Conservation (phyloP, 2,113 vertebrate genomes). For the Calyptomena viridis region DNA sequence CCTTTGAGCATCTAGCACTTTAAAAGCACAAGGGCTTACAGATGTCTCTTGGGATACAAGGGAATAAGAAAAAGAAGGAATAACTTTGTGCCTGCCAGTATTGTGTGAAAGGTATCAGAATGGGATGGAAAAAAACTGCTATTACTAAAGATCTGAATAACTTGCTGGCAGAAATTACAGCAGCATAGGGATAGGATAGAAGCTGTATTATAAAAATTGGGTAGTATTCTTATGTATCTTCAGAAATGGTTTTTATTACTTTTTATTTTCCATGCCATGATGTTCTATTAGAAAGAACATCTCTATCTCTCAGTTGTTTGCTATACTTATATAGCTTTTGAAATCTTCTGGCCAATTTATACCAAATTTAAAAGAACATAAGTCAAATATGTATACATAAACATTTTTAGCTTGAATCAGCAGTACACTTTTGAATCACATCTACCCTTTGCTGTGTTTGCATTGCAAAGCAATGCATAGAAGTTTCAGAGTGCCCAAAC, state of each 20-base stretch:
- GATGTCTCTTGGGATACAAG: slow-evolving; percentile 37
- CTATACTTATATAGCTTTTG: background rate
- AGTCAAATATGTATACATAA: background rate
- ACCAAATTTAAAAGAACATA: background rate
- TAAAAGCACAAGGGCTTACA: slow-evolving; percentile 42
- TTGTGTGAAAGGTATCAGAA: slow-evolving; percentile 61
- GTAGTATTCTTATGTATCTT: background rate
- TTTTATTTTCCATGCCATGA: background rate
- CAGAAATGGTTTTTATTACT: background rate
- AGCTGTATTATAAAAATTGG: background rate
- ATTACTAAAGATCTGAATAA: slow-evolving; percentile 31
- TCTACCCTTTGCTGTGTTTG: background rate
- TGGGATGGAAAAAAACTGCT: background rate
- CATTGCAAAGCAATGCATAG: background rate
- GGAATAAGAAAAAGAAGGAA: slow-evolving; percentile 34
- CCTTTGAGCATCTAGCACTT: slow-evolving; percentile 52
- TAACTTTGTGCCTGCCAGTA: slow-evolving; percentile 44
- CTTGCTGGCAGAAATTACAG: background rate
- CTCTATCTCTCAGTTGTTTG: background rate
- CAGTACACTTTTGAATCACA: background rate
- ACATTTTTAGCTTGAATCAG: background rate
- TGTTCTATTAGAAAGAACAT: background rate
- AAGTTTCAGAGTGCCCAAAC: background rate
- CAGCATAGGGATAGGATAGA: background rate
- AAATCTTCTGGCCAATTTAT: background rate